These are phyloP conservation scores for Hipposideros armiger DNA, from an alignment of 2,113 vertebrate species.

Conservation along the genomic window DNA sequence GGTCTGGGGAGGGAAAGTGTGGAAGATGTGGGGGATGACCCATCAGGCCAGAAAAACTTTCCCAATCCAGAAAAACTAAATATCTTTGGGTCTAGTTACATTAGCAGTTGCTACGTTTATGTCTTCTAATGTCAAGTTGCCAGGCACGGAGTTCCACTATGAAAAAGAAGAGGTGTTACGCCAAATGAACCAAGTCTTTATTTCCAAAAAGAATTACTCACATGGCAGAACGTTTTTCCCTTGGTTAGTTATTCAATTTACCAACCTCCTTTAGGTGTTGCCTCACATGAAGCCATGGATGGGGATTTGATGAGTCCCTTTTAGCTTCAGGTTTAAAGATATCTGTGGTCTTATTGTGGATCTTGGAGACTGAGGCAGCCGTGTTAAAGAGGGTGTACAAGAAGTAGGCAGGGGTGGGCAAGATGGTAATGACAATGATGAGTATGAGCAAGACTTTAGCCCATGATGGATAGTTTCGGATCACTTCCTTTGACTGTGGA, in stretches of 20 bases:
- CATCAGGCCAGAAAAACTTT: neutral
- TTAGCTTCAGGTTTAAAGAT: neutral
- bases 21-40: neutral
- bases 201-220: neutral
- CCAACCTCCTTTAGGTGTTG: neutral
- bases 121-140: neutral
- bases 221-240: neutral
- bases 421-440: constrained; percentile 86
- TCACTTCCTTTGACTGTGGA: constrained; percentile 86
- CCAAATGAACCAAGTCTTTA: constrained; percentile 15
- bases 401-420: constrained; percentile 88
- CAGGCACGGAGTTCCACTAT: neutral
- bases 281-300: neutral
- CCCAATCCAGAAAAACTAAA: neutral
- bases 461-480: constrained; percentile 89
- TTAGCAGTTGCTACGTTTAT: neutral
- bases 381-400: neutral
- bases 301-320: accelerated
- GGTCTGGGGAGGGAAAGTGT: neutral
- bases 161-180: neutral
- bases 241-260: neutral
- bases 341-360: accelerated
- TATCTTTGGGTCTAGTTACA: neutral
- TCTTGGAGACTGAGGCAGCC: accelerated
- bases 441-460: constrained; percentile 84